Evolutionary conservation across 1,140 invertebrate genomes (phyloP).

Genomic region (Bombus waltoni): DNA sequence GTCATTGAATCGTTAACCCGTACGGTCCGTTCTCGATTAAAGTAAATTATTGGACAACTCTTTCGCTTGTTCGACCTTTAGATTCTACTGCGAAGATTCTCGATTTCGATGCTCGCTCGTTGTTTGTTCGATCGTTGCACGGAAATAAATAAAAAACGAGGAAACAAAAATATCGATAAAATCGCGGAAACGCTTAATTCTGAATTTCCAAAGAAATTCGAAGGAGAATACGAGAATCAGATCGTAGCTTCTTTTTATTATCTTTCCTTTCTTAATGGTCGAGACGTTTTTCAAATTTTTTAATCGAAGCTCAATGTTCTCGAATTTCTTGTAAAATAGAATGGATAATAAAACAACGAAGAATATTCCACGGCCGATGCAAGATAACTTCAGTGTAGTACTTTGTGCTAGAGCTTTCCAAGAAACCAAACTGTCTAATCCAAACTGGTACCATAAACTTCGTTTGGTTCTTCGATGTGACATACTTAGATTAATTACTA

Average conservation of each 20-base stretch:
- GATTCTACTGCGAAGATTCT: not conserved
- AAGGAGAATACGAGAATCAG: not conserved
- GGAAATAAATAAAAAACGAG: not conserved
- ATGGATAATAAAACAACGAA: not conserved
- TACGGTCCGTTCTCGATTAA: constrained; percentile 36
- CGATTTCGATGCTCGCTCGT: not conserved
- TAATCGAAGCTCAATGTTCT: no score
- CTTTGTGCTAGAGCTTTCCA: no score
- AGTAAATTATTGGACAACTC: not conserved
- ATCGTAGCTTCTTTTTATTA: rapidly evolving
- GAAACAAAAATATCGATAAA: not conserved
- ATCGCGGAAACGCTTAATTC: no score
- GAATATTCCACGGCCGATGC: not conserved
- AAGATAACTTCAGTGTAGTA: not conserved
- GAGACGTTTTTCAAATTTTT: not conserved
- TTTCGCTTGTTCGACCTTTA: not conserved
- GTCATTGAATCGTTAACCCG: constrained; percentile 31
- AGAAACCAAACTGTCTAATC: not conserved
- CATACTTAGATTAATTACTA: not conserved
- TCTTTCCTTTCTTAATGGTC: no score
- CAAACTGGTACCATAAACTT: not conserved
- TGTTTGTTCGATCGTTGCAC: no score
- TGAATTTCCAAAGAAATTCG: no score
- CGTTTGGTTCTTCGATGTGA: not conserved
- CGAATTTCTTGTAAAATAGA: not conserved